A percentile compares a stretch with the other conserved stretches of the same genome.
Conservation (phyloP, 1,140 invertebrate genomes). For the Wiebesia pumilae region DNA sequence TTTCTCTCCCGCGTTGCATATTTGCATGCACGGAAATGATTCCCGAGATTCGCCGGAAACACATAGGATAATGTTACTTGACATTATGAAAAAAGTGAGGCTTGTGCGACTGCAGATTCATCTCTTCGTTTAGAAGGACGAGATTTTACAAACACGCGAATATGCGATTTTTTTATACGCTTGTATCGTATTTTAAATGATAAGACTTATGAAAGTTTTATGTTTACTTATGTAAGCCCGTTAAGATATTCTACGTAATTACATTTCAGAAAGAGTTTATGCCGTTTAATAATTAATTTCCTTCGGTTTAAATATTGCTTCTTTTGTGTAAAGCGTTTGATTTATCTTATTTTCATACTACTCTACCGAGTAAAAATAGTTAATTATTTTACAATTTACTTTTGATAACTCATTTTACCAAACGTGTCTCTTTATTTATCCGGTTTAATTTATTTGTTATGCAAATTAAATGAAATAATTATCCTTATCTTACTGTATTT, state of each 20-base stretch:
- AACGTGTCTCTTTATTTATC: neutral
- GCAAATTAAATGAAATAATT: neutral
- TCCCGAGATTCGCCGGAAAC: slow-evolving; percentile 71
- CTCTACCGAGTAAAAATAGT: too few relatives aligned
- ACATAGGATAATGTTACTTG: slow-evolving; percentile 60
- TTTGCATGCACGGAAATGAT: slow-evolving; percentile 73
- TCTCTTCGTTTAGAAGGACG: slow-evolving; percentile 27
- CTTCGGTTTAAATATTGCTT: too few relatives aligned
- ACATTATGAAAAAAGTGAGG: slow-evolving; percentile 35
- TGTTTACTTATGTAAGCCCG: slow-evolving; percentile 45
- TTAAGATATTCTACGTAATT: slow-evolving; percentile 38
- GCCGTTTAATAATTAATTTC: too few relatives aligned
- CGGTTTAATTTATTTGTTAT: neutral
- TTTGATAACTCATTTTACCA: neutral
- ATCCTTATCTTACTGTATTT: neutral
- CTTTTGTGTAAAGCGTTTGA: too few relatives aligned
- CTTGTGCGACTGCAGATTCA: slow-evolving; percentile 47
- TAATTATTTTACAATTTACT: neutral
- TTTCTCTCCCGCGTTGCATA: slow-evolving; percentile 49
- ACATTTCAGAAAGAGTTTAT: slow-evolving; percentile 6
- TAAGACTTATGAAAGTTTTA: slow-evolving; percentile 28
- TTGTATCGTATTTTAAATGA: slow-evolving; percentile 44
- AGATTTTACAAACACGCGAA: slow-evolving; percentile 37
- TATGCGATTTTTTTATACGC: slow-evolving; percentile 29
- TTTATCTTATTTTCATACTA: too few relatives aligned